Conservation (phyloP, 2,113 vertebrate species). For the Phaethon lepturus region DNA sequence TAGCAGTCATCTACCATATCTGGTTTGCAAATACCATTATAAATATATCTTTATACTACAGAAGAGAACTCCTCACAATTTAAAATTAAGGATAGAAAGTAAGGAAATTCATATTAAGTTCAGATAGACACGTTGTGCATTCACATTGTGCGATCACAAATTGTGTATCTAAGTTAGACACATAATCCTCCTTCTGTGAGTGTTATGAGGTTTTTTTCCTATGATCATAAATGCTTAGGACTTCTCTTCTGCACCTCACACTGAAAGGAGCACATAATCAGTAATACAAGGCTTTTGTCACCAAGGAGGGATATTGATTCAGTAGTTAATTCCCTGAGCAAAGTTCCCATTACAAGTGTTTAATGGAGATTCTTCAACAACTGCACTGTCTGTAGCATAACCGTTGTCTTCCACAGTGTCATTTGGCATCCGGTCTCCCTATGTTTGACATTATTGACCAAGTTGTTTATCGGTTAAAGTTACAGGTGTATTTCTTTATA, state of each 20-base stretch:
- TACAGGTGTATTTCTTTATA: neutral
- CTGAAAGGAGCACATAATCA: neutral
- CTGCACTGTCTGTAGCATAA: neutral
- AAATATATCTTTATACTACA: neutral
- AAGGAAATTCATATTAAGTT: neutral
- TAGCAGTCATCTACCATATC: neutral
- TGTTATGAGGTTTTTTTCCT: neutral
- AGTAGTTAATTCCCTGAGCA: neutral
- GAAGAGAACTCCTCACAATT: neutral
- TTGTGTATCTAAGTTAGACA: neutral
- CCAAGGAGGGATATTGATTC: neutral
- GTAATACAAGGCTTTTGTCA: neutral
- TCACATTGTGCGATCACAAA: neutral
- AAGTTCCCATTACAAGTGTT: neutral
- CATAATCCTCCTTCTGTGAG: neutral
- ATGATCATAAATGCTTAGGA: neutral
- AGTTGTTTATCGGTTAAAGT: neutral
- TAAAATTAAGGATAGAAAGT: neutral
- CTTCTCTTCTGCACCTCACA: neutral
- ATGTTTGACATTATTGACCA: neutral
- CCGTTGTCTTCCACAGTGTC: neutral
- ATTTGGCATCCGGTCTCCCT: neutral
- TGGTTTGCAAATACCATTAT: neutral
- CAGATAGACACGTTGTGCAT: neutral
- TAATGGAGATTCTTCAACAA: neutral